Percentiles rank a stretch among this genome's conserved stretches.
Evolutionary conservation across 2,888 invertebrate genomes (phyloP).

Genomic region (Amphipyra berbera): DNA sequence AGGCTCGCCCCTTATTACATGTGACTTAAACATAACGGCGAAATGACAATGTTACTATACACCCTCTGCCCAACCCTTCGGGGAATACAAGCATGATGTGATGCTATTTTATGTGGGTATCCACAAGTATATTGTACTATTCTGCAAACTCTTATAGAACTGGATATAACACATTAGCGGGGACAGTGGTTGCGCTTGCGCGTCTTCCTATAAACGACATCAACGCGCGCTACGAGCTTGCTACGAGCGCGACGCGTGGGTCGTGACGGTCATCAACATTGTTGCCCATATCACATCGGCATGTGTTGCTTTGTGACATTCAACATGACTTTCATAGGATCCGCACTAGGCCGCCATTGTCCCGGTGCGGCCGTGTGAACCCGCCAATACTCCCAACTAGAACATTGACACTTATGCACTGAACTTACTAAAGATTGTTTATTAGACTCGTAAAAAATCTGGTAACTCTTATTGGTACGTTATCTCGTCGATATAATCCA

Average conservation of each 20-base stretch:
- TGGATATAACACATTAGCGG: background rate
- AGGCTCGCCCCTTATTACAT: no score
- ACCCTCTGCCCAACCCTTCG: no score
- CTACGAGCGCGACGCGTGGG: no score
- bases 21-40: no score
- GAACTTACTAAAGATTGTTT: slow-evolving; percentile 10
- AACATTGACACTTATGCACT: background rate
- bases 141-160: no score
- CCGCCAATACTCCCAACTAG: background rate
- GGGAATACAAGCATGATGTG: no score
- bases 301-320: slow-evolving; percentile 1
- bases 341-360: background rate
- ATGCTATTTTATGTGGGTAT: no score
- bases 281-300: no score
- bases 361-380: background rate
- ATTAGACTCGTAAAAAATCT: background rate
- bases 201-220: slow-evolving; percentile 53
- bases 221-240: slow-evolving; percentile 52
- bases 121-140: no score
- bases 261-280: no score
- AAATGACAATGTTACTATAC: no score
- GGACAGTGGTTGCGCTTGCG: slow-evolving; percentile 25
- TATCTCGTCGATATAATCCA: slow-evolving; percentile 40
- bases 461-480: slow-evolving; percentile 31
- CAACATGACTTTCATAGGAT: background rate